phyloP scores from a whole-genome alignment of 2,888 invertebrate genomes.

The Geophilus truncorum region DNA sequence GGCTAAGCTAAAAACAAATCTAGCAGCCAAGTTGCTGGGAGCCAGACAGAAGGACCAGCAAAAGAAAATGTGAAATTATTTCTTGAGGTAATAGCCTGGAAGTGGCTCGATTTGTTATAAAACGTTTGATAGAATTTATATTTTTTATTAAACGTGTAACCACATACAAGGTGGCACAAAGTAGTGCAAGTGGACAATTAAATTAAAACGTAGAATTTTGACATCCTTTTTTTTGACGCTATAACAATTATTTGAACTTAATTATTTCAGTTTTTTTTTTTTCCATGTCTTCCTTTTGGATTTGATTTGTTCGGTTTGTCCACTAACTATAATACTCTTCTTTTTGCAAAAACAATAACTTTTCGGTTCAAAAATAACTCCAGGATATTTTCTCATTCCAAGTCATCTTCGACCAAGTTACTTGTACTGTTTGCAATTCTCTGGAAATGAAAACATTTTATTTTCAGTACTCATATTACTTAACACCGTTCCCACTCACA shows the following conservation, averaged over 20 bases:
- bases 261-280: too few relatives aligned
- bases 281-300: too few relatives aligned
- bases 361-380: background rate
- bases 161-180: background rate
- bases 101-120: background rate
- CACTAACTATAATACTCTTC: background rate
- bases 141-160: background rate
- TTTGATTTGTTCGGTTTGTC: background rate
- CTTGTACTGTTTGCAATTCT: slow-evolving; percentile 20
- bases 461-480: background rate
- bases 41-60: background rate
- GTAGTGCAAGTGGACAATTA: background rate
- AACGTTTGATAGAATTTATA: too few relatives aligned
- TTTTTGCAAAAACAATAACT: background rate
- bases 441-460: background rate
- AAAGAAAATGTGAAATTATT: background rate
- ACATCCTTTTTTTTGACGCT: background rate
- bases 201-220: background rate
- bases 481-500: background rate
- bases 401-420: slow-evolving; percentile 11
- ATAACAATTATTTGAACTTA: background rate
- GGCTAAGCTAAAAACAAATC: background rate
- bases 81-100: background rate
- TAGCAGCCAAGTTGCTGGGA: background rate
- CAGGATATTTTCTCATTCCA: background rate